phyloP scores from a whole-genome alignment of 2,888 invertebrate genomes.

The Dicyrtoma fusca region DNA sequence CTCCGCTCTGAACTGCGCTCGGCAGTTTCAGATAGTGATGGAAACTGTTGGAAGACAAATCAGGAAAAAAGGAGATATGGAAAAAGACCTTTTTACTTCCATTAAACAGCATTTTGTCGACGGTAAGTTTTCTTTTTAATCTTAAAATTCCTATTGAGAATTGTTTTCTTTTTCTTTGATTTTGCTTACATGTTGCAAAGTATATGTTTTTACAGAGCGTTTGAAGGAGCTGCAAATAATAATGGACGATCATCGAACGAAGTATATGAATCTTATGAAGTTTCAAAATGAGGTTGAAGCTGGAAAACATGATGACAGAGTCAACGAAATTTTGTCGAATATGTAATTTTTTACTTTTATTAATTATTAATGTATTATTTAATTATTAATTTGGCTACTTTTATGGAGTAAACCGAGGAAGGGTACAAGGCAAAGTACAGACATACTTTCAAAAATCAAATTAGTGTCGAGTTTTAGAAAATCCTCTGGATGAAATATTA shows the following conservation, averaged over 20 bases:
- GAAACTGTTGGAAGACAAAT: slow-evolving; percentile 27
- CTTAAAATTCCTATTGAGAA: not conserved
- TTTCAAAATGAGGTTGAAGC: slow-evolving; percentile 23
- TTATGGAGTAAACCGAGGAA: too few relatives aligned
- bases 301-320: slow-evolving; percentile 22
- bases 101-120: slow-evolving; percentile 28
- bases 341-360: slow-evolving; percentile 7
- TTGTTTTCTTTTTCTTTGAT: not conserved
- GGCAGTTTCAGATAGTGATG: slow-evolving; percentile 33
- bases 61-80: slow-evolving; percentile 20
- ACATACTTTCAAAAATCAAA: too few relatives aligned
- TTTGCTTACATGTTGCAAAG: not conserved
- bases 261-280: slow-evolving; percentile 18
- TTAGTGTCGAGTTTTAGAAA: too few relatives aligned
- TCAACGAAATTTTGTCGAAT: slow-evolving; percentile 4
- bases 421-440: too few relatives aligned
- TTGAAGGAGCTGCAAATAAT: slow-evolving; percentile 18
- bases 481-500: too few relatives aligned
- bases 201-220: slow-evolving; percentile 7
- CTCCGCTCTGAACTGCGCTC: slow-evolving; percentile 17
- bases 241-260: not conserved
- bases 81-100: not conserved
- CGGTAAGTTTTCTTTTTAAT: slow-evolving; percentile 13
- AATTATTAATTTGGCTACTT: too few relatives aligned
- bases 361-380: not conserved